Base-by-base conservation (phyloP, 2,888 invertebrate genomes). In the Cryptus armator region DNA sequence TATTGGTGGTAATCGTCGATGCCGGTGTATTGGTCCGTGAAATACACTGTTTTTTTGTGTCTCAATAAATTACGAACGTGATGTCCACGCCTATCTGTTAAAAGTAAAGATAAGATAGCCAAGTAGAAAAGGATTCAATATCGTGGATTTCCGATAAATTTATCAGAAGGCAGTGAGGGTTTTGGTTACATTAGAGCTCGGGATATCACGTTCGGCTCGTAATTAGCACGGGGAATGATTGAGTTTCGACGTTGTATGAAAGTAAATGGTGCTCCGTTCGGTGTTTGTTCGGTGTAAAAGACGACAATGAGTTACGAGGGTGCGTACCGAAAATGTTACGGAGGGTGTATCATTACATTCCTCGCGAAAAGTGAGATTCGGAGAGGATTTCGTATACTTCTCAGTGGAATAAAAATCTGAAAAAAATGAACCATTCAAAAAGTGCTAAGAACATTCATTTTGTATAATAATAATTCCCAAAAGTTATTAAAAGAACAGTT, bases 291-390 rank as follows among this genome's bases (percentile, higher is more conserved):
- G n/a, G 67, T 81, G 62, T 53, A 43, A 74, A 48, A 19, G 43
- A 70, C 59, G n/a, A 56, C 46, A 68, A 85, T 85, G 85, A 48
- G 66, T 12, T 59, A 79, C 79, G 51, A 82, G 24, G 85, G 85
- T 85, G 70, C 43, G 85, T 79, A 81, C 74, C 32, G 56, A 37
- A 51, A 72, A 32, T 67, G n/a, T 9, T 0, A 37, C 0, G 9
- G 37, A 37, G 37, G 3, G 24, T 24, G 24, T 24, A 37, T 7
- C 37, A 7, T 37, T 9, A 9, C 5, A 7, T 37, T 37, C 37
- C 1, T 7, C 37, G 37, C 37, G 6, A 9, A 37, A 37, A 1
- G 5, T 37, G 37, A 37, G 37, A 37, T 37, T 5, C 37, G 37
- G 37, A 37, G 37, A 37, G 37, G 1, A 37, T 7, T 37, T 37